Percentiles rank a stretch among this genome's conserved stretches.
These are phyloP conservation scores for Emys orbicularis DNA, from an alignment of 2,797 vertebrate species.

Conservation along the genomic window DNA sequence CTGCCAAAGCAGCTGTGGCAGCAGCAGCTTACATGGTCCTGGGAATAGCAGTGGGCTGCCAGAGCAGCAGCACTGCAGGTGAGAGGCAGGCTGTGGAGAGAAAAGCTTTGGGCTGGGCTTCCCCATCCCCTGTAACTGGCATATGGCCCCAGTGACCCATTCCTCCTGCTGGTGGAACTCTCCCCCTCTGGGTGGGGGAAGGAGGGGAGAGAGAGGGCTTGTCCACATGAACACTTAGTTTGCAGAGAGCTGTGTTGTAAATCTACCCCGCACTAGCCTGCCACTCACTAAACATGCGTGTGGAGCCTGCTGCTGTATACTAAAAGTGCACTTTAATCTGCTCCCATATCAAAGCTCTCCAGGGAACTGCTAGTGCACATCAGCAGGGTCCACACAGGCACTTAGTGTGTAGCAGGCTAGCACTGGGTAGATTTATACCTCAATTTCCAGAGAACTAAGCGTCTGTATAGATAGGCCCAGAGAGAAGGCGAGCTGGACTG, in stretches of 20 bases:
- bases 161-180: neutral
- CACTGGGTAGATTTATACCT: neutral
- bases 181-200: neutral
- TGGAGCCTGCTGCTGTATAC: neutral
- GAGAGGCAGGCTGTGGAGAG: neutral
- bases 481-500: neutral
- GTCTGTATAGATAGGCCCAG: neutral
- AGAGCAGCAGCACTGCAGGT: neutral
- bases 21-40: neutral
- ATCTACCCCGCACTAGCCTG: neutral
- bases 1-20: neutral
- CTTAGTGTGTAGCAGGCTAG: neutral
- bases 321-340: neutral
- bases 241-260: neutral
- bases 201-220: neutral
- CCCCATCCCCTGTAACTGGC: rapidly evolving
- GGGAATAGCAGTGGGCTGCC: neutral
- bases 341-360: neutral
- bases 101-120: rapidly evolving
- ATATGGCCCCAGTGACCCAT: neutral
- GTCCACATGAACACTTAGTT: neutral
- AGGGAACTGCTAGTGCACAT: neutral
- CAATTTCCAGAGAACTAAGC: neutral
- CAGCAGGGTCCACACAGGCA: neutral
- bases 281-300: neutral